Percentiles rank a stretch among this genome's conserved stretches.
Evolutionary conservation across 2,797 vertebrate genomes (phyloP).

Genomic region (Chelonia mydas): DNA sequence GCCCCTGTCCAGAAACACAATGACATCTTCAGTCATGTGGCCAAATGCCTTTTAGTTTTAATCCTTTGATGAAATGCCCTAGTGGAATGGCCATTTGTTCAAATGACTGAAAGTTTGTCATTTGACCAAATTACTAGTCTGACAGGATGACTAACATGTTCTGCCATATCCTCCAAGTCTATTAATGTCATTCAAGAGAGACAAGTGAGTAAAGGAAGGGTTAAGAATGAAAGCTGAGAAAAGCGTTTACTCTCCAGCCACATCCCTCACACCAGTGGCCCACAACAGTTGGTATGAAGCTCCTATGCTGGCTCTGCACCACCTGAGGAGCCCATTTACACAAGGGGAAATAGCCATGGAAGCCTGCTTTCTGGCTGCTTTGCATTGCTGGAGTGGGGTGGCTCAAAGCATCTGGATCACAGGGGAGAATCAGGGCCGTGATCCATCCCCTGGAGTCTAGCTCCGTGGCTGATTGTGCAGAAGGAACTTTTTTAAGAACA

Average conservation of each 20-base stretch:
- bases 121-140: conserved; percentile 73
- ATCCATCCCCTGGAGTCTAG: background rate
- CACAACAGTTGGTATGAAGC: background rate
- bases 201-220: conserved; percentile 62
- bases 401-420: background rate
- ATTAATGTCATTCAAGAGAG: conserved; percentile 56
- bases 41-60: conserved; percentile 73
- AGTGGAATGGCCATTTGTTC: conserved; percentile 66
- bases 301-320: background rate
- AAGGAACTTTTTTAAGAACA: background rate
- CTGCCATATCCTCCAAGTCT: conserved; percentile 61
- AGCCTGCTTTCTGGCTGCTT: background rate
- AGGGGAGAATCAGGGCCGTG: background rate
- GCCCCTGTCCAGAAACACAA: conserved; percentile 61
- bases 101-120: conserved; percentile 77
- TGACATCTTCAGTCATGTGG: conserved; percentile 70
- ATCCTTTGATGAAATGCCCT: conserved; percentile 72
- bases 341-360: background rate
- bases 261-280: background rate
- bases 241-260: background rate
- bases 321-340: background rate
- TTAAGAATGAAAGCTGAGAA: conserved; percentile 48
- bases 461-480: background rate
- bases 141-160: conserved; percentile 74
- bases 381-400: background rate